phyloP scores from a whole-genome alignment of 2,888 invertebrate genomes.

The Junonia oenone region DNA sequence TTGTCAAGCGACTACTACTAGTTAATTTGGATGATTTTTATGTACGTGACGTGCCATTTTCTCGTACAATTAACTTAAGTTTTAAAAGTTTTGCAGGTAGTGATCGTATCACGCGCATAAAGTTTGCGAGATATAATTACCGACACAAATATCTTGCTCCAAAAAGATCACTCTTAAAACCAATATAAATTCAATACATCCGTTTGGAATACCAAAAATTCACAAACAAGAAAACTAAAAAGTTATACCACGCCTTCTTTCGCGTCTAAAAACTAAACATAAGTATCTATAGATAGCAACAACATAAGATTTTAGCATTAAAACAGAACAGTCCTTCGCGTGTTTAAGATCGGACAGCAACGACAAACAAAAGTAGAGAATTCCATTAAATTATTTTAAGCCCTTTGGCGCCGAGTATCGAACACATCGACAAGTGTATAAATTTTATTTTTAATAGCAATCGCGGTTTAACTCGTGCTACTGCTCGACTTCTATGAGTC shows the following conservation, averaged over 20 bases:
- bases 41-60: no score
- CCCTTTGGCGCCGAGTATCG: constrained; percentile 15
- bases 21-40: not conserved
- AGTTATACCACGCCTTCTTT: not conserved
- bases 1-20: not conserved
- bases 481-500: no score
- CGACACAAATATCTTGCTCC: not conserved
- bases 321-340: not conserved
- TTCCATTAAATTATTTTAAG: not conserved
- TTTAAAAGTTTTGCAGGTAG: no score
- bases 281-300: not conserved
- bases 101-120: no score
- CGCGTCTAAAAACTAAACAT: not conserved
- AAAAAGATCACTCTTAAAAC: not conserved
- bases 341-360: not conserved
- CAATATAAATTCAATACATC: no score
- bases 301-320: not conserved
- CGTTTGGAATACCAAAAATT: no score
- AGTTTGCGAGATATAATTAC: not conserved
- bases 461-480: no score
- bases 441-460: no score
- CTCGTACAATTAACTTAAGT: no score
- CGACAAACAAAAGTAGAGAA: not conserved
- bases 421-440: constrained; percentile 5
- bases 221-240: not conserved